These are phyloP conservation scores for Lanistes nyassanus DNA, from an alignment of 1,140 invertebrate genomes.

Conservation along the genomic window DNA sequence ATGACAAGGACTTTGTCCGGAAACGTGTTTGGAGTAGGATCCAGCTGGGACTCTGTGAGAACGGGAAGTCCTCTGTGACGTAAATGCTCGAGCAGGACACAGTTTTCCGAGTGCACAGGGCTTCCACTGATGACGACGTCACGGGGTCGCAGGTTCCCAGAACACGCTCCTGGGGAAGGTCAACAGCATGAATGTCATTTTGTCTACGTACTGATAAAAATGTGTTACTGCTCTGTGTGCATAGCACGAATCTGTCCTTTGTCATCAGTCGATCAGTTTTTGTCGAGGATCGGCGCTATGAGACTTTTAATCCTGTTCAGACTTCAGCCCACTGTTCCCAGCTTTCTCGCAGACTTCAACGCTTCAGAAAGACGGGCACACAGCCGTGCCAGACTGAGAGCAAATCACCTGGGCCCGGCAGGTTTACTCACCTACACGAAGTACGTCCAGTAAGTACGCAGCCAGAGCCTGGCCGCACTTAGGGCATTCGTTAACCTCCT, in stretches of 20 bases:
- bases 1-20: slow-evolving; percentile 10
- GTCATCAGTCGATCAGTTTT: background rate
- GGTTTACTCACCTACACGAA: background rate
- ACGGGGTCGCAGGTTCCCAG: background rate
- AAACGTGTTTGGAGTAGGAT: background rate
- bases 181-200: background rate
- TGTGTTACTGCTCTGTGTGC: background rate
- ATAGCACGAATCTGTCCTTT: background rate
- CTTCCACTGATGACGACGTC: slow-evolving; percentile 20
- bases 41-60: background rate
- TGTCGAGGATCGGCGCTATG: background rate
- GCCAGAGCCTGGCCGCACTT: background rate
- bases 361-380: background rate
- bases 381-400: background rate
- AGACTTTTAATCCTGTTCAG: background rate
- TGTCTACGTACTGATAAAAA: background rate
- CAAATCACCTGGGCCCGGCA: too few relatives aligned
- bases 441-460: background rate
- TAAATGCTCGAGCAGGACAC: background rate
- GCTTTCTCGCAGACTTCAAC: too few relatives aligned
- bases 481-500: slow-evolving; percentile 6
- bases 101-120: slow-evolving; percentile 10
- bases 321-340: background rate
- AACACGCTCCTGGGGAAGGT: background rate
- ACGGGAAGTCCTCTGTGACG: background rate